Conservation (phyloP, 2,888 invertebrate genomes). For the Drosophila ezoana region DNA sequence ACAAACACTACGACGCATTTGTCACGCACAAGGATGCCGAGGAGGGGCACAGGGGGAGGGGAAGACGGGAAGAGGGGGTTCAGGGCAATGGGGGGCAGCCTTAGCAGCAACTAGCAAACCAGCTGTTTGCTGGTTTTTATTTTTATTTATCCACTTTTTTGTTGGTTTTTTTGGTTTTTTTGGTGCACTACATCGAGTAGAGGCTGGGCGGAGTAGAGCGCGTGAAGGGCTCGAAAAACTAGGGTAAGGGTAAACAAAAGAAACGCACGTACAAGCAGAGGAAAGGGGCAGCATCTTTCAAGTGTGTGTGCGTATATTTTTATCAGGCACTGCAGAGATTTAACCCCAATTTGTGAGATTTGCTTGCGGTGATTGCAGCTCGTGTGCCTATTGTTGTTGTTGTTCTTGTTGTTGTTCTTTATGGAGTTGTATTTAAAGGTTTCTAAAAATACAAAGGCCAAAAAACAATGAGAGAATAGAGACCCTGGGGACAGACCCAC, state of each 20-base stretch:
- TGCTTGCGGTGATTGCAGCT: slow-evolving; percentile 76
- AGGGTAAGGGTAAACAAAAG: slow-evolving; percentile 78
- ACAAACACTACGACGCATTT: slow-evolving; percentile 73
- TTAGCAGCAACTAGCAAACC: slow-evolving; percentile 43
- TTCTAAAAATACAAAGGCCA: slow-evolving; percentile 76
- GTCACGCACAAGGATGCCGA: slow-evolving; percentile 67
- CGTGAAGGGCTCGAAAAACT: slow-evolving; percentile 40
- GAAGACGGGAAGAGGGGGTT: slow-evolving; percentile 4
- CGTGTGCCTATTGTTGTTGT: slow-evolving; percentile 15
- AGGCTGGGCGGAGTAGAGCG: slow-evolving; percentile 22
- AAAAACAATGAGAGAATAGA: slow-evolving; percentile 56
- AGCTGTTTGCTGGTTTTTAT: slow-evolving; percentile 73
- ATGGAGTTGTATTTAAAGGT: slow-evolving; percentile 75
- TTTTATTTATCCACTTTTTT: slow-evolving; percentile 43
- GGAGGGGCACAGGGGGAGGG: slow-evolving; percentile 6
- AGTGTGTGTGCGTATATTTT: slow-evolving; percentile 77
- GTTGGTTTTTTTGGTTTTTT: slow-evolving; percentile 26
- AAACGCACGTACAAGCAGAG: slow-evolving; percentile 51
- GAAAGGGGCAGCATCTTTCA: slow-evolving; percentile 57
- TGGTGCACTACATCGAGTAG: slow-evolving; percentile 3
- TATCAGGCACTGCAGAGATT: slow-evolving; percentile 78
- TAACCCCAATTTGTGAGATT: slow-evolving; percentile 82
- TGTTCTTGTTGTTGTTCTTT: slow-evolving; percentile 35
- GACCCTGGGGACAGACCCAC: slow-evolving; percentile 48
- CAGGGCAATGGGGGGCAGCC: slow-evolving; percentile 2